Evolutionary conservation across 2,888 invertebrate species (phyloP), one percentile per base, ranked within the genome.

Genomic region (Pollenia angustigena): DNA sequence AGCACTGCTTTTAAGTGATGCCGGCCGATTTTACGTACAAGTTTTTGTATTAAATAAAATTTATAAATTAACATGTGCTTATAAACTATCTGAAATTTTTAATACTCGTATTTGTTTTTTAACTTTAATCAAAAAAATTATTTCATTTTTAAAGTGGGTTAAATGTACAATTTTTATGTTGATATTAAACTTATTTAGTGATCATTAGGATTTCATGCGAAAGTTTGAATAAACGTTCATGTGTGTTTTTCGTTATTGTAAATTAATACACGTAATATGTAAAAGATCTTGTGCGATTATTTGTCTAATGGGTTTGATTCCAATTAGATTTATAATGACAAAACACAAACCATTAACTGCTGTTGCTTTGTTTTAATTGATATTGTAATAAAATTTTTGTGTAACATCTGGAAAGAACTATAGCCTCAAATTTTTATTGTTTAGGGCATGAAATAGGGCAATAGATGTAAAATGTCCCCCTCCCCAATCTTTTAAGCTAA

Each of bases 131-230:
- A 14, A 32, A 60, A 52, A 52, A 52, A 69, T 40, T 32, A 48
- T 74, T 54, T 60, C 60, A 60, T 60, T 74, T 60, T 32, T 18
- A 46, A 81, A 75, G 52, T 83, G 83, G 78, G 78, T 72, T 83
- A 83, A 76, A 76, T 83, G 66, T 46, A 48, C 40, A 76, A 76
- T 76, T 32, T 32, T 76, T 46, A 64, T 81, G 50, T 42, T 46
- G 32, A 62, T 48, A 76, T 76, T 48, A 58, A 75, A 69, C 32
- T 32, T 32, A 32, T 32, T 32, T 6, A 32, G 32, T 32, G 4
- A 6, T 32, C 6, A 76, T 71, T 60, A 76, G 56, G 42, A 14
- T 48, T 42, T 32, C 12, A 46, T 23, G 18, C 7, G 62, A 7
- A 40, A 14, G 40, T 60, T 60, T 60, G 7, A 60, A 40, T 40